Evolutionary conservation across 2,888 invertebrate genomes (phyloP).

Genomic region (Perdita meconis): DNA sequence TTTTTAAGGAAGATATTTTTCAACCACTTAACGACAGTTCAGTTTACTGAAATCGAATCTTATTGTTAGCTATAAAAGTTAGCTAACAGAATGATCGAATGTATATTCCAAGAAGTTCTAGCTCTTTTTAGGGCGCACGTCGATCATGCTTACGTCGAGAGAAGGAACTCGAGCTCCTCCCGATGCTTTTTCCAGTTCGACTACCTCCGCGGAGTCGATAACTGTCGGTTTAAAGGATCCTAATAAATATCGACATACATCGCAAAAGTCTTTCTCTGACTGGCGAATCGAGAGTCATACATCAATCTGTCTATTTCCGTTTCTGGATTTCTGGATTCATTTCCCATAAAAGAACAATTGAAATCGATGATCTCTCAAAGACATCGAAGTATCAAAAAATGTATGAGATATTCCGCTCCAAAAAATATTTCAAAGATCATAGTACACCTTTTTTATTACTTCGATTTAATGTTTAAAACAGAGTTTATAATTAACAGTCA

Average conservation of each 20-base stretch:
- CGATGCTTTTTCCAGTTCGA: conserved; percentile 4
- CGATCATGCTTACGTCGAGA: neutral
- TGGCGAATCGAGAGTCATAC: neutral
- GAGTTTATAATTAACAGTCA: too few relatives aligned
- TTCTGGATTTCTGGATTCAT: neutral
- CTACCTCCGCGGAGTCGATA: conserved; percentile 26
- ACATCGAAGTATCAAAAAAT: too few relatives aligned
- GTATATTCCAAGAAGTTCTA: neutral
- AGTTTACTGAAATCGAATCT: neutral
- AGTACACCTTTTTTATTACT: too few relatives aligned
- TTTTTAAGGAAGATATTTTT: neutral
- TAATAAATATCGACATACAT: conserved; percentile 55
- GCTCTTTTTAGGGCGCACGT: neutral
- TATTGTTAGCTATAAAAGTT: neutral
- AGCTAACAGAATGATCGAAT: neutral
- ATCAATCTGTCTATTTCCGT: neutral
- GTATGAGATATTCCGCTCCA: too few relatives aligned
- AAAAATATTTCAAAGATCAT: too few relatives aligned
- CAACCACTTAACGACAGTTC: neutral
- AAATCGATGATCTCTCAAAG: too few relatives aligned
- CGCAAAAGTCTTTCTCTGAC: conserved; percentile 15
- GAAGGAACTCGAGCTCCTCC: neutral
- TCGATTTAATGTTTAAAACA: too few relatives aligned
- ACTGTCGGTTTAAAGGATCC: conserved; percentile 23
- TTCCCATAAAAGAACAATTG: neutral